These are phyloP conservation scores for Mesorhabditis sp. DNA, from an alignment of 2,888 invertebrate species.

Conservation along the genomic window DNA sequence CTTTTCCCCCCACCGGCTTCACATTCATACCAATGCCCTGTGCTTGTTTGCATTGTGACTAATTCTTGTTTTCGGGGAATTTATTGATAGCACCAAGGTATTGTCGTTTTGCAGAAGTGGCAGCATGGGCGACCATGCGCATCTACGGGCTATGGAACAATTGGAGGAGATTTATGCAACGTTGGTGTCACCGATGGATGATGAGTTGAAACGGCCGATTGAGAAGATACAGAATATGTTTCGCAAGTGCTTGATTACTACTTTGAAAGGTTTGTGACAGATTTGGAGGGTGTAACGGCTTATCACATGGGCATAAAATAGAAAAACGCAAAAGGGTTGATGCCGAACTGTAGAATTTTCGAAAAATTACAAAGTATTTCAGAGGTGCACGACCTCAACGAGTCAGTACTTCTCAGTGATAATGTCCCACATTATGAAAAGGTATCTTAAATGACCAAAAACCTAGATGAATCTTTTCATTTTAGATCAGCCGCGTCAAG, in stretches of 20 bases:
- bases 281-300: no score
- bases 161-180: background rate
- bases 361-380: background rate
- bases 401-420: background rate
- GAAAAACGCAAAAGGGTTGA: no score
- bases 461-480: background rate
- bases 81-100: no score
- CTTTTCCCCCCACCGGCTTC: no score
- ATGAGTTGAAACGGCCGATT: constrained; percentile 1
- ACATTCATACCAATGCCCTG: no score
- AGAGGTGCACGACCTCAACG: background rate
- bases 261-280: background rate
- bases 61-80: no score
- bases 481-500: background rate
- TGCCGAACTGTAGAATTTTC: no score
- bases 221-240: background rate
- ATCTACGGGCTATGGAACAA: background rate
- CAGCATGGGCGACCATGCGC: background rate
- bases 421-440: background rate
- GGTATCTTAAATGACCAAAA: background rate
- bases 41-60: no score
- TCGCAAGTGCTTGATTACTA: background rate
- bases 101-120: no score
- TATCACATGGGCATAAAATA: no score
- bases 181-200: background rate